Evolutionary conservation across 30 jellyfish, hydroid and myxozoan species (phyloP).

Genomic region (Turritopsis rubra): DNA sequence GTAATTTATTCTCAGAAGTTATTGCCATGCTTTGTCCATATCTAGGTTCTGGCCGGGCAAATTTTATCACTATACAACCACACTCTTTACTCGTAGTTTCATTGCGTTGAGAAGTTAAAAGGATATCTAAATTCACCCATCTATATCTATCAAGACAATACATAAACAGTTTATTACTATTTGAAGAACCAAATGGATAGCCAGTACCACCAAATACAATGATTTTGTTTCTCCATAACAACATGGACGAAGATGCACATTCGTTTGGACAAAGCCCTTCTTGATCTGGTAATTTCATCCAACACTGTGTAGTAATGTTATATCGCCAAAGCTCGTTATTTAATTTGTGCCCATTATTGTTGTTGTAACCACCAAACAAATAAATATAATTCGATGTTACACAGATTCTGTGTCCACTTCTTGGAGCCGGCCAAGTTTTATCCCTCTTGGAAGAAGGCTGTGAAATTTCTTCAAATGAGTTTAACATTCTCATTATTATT

Average conservation of each 20-base stretch:
- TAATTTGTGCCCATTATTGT: slow-evolving; percentile 9
- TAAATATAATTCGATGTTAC: slow-evolving; percentile 39
- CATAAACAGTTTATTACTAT: slow-evolving; percentile 33
- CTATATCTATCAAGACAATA: slow-evolving; percentile 30
- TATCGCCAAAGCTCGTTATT: slow-evolving; percentile 50
- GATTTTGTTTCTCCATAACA: slow-evolving; percentile 29
- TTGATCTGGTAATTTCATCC: slow-evolving; percentile 55
- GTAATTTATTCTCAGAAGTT: slow-evolving; percentile 14
- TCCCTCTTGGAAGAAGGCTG: background rate
- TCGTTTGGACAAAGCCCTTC: slow-evolving; percentile 31
- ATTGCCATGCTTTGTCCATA: slow-evolving; percentile 73
- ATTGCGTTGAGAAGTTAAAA: background rate
- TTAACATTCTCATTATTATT: background rate
- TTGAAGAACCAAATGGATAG: slow-evolving; percentile 58
- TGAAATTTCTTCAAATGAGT: background rate
- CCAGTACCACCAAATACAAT: slow-evolving; percentile 82
- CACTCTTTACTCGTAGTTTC: background rate
- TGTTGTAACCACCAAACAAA: slow-evolving; percentile 73
- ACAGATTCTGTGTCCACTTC: slow-evolving; percentile 92
- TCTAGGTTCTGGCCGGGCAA: slow-evolving; percentile 27
- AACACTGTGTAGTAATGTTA: slow-evolving; percentile 50
- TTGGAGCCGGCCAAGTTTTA: slow-evolving; percentile 40
- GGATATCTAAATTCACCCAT: slow-evolving; percentile 38
- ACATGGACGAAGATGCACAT: slow-evolving; percentile 64
- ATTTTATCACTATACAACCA: background rate